A percentile compares a stretch with the other conserved stretches of the same genome.
phyloP scores from a whole-genome alignment of 2,113 vertebrate species.

The Tetrax tetrax region DNA sequence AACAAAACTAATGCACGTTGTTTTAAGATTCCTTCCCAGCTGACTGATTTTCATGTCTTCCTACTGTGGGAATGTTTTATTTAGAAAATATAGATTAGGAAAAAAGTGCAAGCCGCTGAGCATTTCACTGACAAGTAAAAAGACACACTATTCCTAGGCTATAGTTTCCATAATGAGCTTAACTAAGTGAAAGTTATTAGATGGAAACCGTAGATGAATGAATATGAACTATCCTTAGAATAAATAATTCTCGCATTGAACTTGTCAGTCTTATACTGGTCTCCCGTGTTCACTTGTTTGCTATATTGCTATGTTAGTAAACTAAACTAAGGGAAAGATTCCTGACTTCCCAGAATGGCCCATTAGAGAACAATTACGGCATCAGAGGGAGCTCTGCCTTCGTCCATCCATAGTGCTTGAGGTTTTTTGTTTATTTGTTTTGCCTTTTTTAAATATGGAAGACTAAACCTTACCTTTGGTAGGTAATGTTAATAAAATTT shows the following conservation, averaged over 20 bases:
- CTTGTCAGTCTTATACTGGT: neutral
- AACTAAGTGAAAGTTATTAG: neutral
- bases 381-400: neutral
- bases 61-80: neutral
- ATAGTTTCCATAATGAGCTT: neutral
- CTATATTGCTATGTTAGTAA: neutral
- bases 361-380: neutral
- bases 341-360: neutral
- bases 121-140: neutral
- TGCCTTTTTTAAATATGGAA: neutral
- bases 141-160: neutral
- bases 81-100: fast-evolving
- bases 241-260: neutral
- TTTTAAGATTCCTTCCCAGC: neutral
- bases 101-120: neutral
- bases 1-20: neutral
- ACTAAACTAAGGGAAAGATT: neutral
- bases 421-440: neutral
- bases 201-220: neutral
- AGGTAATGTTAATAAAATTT: neutral
- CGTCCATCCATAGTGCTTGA: neutral
- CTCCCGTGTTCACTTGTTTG: neutral
- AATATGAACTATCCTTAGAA: neutral
- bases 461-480: neutral
- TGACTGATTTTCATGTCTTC: neutral